These are phyloP conservation scores for Bothrops jararaca DNA, from an alignment of 2,113 vertebrate genomes.

Conservation along the genomic window DNA sequence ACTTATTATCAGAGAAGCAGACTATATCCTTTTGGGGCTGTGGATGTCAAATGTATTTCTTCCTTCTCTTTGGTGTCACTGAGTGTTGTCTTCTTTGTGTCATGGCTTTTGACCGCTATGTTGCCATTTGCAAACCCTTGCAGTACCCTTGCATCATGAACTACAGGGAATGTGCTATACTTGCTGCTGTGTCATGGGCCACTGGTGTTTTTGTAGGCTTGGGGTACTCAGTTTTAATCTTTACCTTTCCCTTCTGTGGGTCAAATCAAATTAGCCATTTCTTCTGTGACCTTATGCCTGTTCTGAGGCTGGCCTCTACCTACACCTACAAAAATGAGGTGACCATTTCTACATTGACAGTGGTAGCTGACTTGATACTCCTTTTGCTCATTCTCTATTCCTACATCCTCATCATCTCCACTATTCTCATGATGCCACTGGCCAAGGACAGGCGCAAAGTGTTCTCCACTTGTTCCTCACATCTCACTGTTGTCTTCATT, in stretches of 20 bases:
- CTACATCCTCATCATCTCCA: background rate
- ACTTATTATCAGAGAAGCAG: constrained; percentile 24
- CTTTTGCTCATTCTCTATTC: background rate
- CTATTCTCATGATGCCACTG: background rate
- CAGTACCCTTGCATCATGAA: background rate
- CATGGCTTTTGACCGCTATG: background rate
- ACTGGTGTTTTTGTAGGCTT: no score
- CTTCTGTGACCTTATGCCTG: background rate
- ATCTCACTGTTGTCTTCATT: background rate
- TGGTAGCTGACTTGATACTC: background rate
- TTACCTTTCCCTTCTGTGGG: constrained; percentile 44
- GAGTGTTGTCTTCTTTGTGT: background rate
- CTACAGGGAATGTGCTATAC: background rate
- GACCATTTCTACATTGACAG: constrained; percentile 32
- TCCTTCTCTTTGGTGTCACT: background rate
- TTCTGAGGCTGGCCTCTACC: background rate
- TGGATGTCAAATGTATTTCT: background rate
- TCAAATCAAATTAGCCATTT: background rate
- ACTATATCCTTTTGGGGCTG: background rate
- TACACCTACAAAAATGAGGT: background rate
- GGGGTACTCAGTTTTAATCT: constrained; percentile 8
- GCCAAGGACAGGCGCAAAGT: background rate
- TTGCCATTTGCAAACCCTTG: background rate
- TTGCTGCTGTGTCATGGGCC: background rate
- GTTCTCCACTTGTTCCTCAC: background rate